phyloP scores from a whole-genome alignment of 2,888 invertebrate species.

The Phrixothrix hirtus region DNA sequence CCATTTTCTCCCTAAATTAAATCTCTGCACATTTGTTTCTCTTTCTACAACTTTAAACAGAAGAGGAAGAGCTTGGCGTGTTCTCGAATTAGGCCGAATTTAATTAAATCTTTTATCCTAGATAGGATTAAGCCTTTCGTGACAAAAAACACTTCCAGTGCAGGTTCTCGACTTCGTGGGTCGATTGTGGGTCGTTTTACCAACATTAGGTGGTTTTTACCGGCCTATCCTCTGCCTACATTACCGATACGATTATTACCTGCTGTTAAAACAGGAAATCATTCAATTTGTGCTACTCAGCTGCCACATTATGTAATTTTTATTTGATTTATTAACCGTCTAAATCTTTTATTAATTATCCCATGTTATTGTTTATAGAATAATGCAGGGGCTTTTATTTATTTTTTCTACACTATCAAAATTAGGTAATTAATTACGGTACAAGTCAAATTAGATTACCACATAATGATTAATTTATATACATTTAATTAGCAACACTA shows the following conservation, averaged over 20 bases:
- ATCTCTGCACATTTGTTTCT: slow-evolving; percentile 9
- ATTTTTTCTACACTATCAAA: neutral
- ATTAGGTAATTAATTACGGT: neutral
- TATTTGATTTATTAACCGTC: slow-evolving; percentile 33
- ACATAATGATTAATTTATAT: too few relatives aligned
- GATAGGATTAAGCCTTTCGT: slow-evolving; percentile 44
- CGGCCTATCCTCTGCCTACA: slow-evolving; percentile 25
- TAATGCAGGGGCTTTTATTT: neutral
- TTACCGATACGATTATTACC: slow-evolving; percentile 41
- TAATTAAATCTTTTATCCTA: slow-evolving; percentile 41
- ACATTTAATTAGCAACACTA: too few relatives aligned
- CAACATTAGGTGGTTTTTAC: slow-evolving; percentile 28
- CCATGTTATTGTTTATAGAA: slow-evolving; percentile 9
- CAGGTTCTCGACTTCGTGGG: slow-evolving; percentile 24
- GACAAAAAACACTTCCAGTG: slow-evolving; percentile 39
- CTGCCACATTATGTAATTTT: slow-evolving; percentile 40
- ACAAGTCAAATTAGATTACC: neutral
- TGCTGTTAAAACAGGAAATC: slow-evolving; percentile 45
- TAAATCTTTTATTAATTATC: slow-evolving; percentile 6
- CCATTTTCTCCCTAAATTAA: slow-evolving; percentile 12
- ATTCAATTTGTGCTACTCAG: slow-evolving; percentile 45
- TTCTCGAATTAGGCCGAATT: slow-evolving; percentile 28
- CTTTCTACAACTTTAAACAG: slow-evolving; percentile 7
- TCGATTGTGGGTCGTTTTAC: slow-evolving; percentile 31
- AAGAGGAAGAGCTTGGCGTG: slow-evolving; percentile 7